Percentiles rank a stretch among this genome's conserved stretches.
Conservation (phyloP, 2,888 invertebrate species). For the Cotesia congregata region DNA sequence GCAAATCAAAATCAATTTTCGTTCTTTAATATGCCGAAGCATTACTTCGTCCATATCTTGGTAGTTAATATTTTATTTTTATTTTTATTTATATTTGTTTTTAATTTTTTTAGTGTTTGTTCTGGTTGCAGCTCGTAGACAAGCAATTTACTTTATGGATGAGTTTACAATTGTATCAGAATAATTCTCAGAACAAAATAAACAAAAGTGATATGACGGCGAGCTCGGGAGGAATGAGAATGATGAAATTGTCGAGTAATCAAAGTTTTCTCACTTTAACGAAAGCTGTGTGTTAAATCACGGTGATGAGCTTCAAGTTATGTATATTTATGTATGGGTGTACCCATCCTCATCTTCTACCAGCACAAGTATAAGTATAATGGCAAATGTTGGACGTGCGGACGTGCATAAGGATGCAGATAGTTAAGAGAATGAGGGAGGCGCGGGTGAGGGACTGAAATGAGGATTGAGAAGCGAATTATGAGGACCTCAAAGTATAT, state of each 20-base stretch:
- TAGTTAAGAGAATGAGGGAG: not conserved
- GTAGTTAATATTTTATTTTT: not conserved
- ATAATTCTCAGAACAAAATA: conserved; percentile 18
- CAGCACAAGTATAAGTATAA: conserved; percentile 37
- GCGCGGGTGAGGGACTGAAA: conserved; percentile 9
- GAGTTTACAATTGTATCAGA: conserved; percentile 34
- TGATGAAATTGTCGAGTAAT: conserved; percentile 39
- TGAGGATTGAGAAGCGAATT: not conserved
- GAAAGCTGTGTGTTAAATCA: conserved; percentile 29
- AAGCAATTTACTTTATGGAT: conserved; percentile 26
- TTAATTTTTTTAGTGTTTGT: not conserved
- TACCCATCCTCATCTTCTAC: conserved; percentile 10
- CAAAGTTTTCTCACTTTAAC: conserved; percentile 43
- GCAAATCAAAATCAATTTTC: not conserved
- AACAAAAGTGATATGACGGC: not conserved
- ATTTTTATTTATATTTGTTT: not conserved
- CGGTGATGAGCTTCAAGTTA: conserved; percentile 32
- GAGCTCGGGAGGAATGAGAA: conserved; percentile 10
- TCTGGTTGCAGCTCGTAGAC: not conserved
- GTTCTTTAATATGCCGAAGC: not conserved
- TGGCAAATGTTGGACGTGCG: conserved; percentile 33
- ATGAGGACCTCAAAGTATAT: not conserved
- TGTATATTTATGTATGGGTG: not conserved
- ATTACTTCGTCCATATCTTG: not conserved
- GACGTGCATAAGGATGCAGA: conserved; percentile 6